A percentile compares a stretch with the other conserved stretches of the same genome.
Evolutionary conservation across 2,888 invertebrate species (phyloP).

Genomic region (Cantharis nigra): DNA sequence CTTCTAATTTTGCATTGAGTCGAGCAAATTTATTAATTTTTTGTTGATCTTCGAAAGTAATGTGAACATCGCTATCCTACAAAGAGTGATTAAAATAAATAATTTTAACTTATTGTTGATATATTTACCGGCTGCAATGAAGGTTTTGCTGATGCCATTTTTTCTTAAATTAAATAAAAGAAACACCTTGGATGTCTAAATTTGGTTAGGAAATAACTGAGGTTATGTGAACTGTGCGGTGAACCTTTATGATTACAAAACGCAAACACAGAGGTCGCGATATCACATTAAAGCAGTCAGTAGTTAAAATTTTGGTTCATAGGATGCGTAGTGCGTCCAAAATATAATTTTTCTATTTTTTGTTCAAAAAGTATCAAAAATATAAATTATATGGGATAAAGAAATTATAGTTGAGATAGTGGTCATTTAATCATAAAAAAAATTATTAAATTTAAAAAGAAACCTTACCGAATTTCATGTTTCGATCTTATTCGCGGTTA

Average conservation of each 20-base stretch:
- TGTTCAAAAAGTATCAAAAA: too few relatives aligned
- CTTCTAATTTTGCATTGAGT: constrained; percentile 89
- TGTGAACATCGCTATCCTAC: constrained; percentile 88
- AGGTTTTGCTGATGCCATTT: constrained; percentile 61
- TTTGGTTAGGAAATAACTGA: not conserved
- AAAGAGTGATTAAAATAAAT: constrained; percentile 30
- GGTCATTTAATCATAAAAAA: too few relatives aligned
- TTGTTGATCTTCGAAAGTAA: constrained; percentile 95
- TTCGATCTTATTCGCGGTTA: too few relatives aligned
- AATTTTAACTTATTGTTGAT: constrained; percentile 7
- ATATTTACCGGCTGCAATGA: constrained; percentile 72
- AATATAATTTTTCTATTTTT: too few relatives aligned
- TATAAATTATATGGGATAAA: too few relatives aligned
- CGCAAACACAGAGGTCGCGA: not conserved
- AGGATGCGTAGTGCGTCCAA: not conserved
- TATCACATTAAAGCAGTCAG: rapidly evolving
- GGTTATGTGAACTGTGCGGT: not conserved
- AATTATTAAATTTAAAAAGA: too few relatives aligned
- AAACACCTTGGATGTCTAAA: not conserved
- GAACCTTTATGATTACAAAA: not conserved
- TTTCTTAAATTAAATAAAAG: not conserved
- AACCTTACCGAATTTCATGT: too few relatives aligned
- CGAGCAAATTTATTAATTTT: constrained; percentile 97
- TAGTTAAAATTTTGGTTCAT: not conserved
- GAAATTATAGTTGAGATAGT: too few relatives aligned